Evolutionary conservation across 1,140 invertebrate species (phyloP), one percentile per base, ranked within the genome.

Genomic region (Campoletis sonorensis): DNA sequence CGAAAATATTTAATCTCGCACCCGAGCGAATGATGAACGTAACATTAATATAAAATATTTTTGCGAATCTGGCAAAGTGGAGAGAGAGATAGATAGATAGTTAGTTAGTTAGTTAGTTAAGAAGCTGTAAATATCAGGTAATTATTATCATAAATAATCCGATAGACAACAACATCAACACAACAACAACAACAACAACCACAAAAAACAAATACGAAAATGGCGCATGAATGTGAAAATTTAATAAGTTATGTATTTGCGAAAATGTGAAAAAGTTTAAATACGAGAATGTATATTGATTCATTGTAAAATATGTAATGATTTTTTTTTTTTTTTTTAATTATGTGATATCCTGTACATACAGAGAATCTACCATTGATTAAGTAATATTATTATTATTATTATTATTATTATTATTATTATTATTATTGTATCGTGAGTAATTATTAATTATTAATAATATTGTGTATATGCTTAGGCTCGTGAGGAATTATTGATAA

Each of bases 341-440:
- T 89, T 88, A 88, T 90, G 89, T 90, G 89, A 91, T 91, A 90
- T 87, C 83, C 72, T 90, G 89, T 90, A 91, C 83, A 90, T 90
- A 90, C 51, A 83, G 49, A 85, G 79, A 79, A 81, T 70, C 67
- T 82, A 79, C 76, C 81, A 83, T 77, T 64, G 77, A 80, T 79
- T 64, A 21, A 80, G 26, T 79, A 81, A 84, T 76, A 77, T 86
- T 72, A 81, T 82, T 81, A 84, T 85, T 86, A 86, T 84, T 85
- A 85, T 78, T 79, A 70, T 73, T 40, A 37, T 37, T 37, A 10
- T 4, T 37, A 37, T 37, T 37, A 37, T 37, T 37, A 37, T 86
- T 68, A 80, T 82, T 81, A 84, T 85, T 86, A 87, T 84, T 85
- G 79, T 84, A 84, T 83, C 80, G 67, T 86, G 67, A 80, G 84